Percentiles rank a stretch among this genome's conserved stretches.
Evolutionary conservation across 2,113 vertebrate genomes (phyloP).

Genomic region (Crypturellus undulatus): DNA sequence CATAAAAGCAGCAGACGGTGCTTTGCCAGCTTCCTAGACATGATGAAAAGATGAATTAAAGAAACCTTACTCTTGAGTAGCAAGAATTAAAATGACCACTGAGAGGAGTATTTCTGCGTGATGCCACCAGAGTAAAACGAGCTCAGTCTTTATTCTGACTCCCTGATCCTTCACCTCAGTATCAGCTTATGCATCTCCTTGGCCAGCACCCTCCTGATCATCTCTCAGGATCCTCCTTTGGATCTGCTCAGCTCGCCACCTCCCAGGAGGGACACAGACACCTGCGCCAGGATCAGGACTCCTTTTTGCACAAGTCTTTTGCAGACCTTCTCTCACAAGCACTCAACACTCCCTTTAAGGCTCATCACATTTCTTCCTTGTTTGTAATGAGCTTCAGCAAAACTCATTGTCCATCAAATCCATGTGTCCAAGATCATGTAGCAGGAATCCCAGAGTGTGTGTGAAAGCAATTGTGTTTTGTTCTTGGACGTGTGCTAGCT

Average conservation of each 20-base stretch:
- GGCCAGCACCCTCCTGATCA: not conserved
- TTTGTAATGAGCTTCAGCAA: slow-evolving; percentile 31
- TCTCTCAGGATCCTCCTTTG: not conserved
- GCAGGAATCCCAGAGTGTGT: not conserved
- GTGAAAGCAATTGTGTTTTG: not conserved
- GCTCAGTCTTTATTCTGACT: not conserved
- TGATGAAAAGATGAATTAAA: not conserved
- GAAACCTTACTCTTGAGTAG: not conserved
- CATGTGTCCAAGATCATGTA: slow-evolving; percentile 17
- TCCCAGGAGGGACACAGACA: not conserved
- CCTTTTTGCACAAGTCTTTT: not conserved
- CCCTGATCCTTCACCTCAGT: not conserved
- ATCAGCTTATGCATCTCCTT: not conserved
- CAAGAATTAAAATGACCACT: not conserved
- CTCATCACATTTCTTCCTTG: slow-evolving; percentile 29
- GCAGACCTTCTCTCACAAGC: not conserved
- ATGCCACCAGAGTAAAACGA: not conserved
- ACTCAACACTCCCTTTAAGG: not conserved
- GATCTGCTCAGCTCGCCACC: not conserved
- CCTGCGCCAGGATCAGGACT: not conserved
- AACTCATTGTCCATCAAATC: slow-evolving; percentile 48
- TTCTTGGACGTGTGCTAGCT: slow-evolving; percentile 23
- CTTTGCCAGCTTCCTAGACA: not conserved
- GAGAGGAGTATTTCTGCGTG: not conserved
- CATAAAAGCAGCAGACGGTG: not conserved